Conservation (phyloP, 2,888 invertebrate species). For the Zhuqinia jingwanae region DNA sequence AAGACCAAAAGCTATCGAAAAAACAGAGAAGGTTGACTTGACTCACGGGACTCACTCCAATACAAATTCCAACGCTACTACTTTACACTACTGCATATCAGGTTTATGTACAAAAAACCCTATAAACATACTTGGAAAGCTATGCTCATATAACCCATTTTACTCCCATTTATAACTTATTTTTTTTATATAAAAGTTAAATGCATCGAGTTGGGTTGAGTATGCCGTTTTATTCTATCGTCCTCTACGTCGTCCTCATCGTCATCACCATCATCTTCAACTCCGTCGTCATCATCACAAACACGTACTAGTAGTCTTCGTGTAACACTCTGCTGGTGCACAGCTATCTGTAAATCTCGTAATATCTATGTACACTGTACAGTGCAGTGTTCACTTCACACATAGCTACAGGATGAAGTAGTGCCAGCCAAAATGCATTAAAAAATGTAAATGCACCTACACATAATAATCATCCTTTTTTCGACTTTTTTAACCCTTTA, state of each 20-base stretch:
- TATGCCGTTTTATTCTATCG: slow-evolving; percentile 36
- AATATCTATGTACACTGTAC: slow-evolving; percentile 25
- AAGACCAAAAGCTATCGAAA: neutral
- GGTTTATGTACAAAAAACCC: too few relatives aligned
- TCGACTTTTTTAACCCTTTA: too few relatives aligned
- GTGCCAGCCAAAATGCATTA: neutral
- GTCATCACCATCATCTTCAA: slow-evolving; percentile 40
- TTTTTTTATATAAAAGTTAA: slow-evolving; percentile 1
- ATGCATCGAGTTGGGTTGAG: neutral
- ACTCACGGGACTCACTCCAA: slow-evolving; percentile 61
- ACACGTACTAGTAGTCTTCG: neutral
- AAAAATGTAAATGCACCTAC: neutral
- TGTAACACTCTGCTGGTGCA: neutral
- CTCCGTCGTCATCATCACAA: neutral
- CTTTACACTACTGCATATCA: too few relatives aligned
- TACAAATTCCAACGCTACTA: too few relatives aligned
- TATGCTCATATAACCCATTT: neutral
- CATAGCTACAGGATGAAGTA: neutral
- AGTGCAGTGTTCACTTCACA: slow-evolving; percentile 31
- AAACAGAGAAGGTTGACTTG: slow-evolving; percentile 57
- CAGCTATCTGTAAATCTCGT: neutral
- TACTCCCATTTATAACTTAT: slow-evolving; percentile 20
- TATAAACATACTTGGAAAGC: too few relatives aligned
- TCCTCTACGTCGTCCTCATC: slow-evolving; percentile 58
- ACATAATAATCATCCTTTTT: neutral